These are phyloP conservation scores for Drosophila pruinosa DNA, from an alignment of 1,140 invertebrate species.

Conservation along the genomic window DNA sequence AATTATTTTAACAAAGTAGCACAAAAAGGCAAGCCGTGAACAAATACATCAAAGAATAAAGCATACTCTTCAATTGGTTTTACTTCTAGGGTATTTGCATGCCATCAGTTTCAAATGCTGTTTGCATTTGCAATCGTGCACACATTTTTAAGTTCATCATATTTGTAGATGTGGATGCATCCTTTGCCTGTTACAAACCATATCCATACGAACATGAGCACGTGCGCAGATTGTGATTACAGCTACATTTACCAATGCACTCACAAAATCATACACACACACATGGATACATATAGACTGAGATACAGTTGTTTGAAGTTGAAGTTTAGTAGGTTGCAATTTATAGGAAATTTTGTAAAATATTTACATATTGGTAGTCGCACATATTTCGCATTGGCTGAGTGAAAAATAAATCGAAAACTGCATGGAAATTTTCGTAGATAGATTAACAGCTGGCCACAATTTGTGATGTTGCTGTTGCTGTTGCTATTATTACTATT, in stretches of 20 bases:
- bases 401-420: neutral
- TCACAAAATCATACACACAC: neutral
- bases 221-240: conserved; percentile 70
- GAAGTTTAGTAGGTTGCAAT: neutral
- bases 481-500: neutral
- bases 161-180: conserved; percentile 5
- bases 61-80: no score
- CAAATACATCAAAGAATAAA: no score
- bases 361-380: neutral
- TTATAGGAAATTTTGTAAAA: conserved; percentile 7
- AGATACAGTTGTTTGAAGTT: conserved; percentile 1
- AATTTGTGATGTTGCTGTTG: neutral
- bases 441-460: conserved; percentile 11
- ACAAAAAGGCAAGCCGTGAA: no score
- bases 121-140: neutral
- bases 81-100: neutral
- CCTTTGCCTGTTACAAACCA: conserved; percentile 1
- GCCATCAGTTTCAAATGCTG: neutral
- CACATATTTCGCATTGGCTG: neutral
- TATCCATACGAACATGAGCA: conserved; percentile 41
- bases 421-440: neutral
- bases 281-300: neutral
- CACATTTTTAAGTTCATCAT: conserved; percentile 5
- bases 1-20: no score
- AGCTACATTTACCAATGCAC: conserved; percentile 21